phyloP scores from a whole-genome alignment of 2,888 invertebrate genomes.

The Stenodema calcarata region DNA sequence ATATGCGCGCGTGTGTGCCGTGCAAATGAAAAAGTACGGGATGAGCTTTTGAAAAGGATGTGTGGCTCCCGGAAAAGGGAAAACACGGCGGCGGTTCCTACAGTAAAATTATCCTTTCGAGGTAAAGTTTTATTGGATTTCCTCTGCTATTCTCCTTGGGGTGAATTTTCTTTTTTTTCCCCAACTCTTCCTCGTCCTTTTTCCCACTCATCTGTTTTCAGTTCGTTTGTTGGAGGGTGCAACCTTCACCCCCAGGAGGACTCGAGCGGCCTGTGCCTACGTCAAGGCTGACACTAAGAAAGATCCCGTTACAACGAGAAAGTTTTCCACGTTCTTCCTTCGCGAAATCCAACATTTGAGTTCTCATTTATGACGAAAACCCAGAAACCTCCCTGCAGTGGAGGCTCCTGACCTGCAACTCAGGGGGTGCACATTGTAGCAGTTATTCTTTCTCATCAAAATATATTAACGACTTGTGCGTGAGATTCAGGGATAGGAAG shows the following conservation, averaged over 20 bases:
- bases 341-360: too few species aligned
- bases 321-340: too few species aligned
- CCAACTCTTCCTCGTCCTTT: not conserved
- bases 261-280: too few species aligned
- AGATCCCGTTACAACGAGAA: too few species aligned
- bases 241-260: not conserved
- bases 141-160: not conserved
- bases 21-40: slow-evolving; percentile 17
- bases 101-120: slow-evolving; percentile 19
- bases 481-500: too few species aligned
- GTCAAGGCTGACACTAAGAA: too few species aligned
- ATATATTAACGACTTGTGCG: too few species aligned
- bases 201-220: not conserved
- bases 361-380: too few species aligned
- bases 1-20: not conserved
- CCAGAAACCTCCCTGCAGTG: too few species aligned
- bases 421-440: too few species aligned
- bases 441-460: too few species aligned
- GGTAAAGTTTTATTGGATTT: slow-evolving; percentile 24
- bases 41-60: slow-evolving; percentile 20
- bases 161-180: not conserved
- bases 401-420: too few species aligned
- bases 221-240: not conserved
- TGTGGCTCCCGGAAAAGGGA: not conserved
- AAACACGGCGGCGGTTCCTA: not conserved